Base-by-base conservation (phyloP, 2,113 vertebrate genomes). In the Odocoileus virginianus region DNA sequence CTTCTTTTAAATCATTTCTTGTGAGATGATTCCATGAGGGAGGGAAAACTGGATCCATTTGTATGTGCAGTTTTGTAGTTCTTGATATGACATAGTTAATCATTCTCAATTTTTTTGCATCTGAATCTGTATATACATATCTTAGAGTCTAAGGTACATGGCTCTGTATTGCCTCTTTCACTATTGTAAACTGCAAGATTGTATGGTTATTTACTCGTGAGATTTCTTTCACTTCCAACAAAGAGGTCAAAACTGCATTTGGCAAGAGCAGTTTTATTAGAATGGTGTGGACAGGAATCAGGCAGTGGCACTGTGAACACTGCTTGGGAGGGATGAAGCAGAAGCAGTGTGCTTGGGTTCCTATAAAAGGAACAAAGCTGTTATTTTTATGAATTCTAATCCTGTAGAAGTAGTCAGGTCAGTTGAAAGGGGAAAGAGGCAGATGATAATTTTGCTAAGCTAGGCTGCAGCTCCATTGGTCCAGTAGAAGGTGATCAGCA, bases 1-100 rank as follows among this genome's bases (percentile, higher is more conserved):
- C 23, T 83, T 67, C 43, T 64, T 86, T 89, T 87, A 78, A 76
- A 79, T 43, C 17, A 12, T 96, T 87, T 78, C 25, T 78, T 43
- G 58, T 21, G 21, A 15, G 43, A 23, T 43, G 23, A 87, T 76
- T 82, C 92, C 30, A 25, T n/a, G 87, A 67, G 45, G 55, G 12
- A 82, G 17, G 74, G 47, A 74, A 55, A 89, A 71, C 43, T 85
- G 76, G 82, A 13, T 36, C 60, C 58, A 10, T 19, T 52, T 9
- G 11, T 93, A 33, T 17, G 55, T 71, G 2, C 30, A 60, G 36
- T 50, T 82, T 27, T 64, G 9, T 23, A 45, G 43, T 52, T 78
- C 54, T 87, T 52, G 61, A 19, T 87, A 13, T 50, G 57, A 76
- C 12, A 13, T 57, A 52, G 25, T 40, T 30, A 78, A 60, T 50